phyloP scores from a whole-genome alignment of 1,140 invertebrate genomes.

The Zaprionus capensis region DNA sequence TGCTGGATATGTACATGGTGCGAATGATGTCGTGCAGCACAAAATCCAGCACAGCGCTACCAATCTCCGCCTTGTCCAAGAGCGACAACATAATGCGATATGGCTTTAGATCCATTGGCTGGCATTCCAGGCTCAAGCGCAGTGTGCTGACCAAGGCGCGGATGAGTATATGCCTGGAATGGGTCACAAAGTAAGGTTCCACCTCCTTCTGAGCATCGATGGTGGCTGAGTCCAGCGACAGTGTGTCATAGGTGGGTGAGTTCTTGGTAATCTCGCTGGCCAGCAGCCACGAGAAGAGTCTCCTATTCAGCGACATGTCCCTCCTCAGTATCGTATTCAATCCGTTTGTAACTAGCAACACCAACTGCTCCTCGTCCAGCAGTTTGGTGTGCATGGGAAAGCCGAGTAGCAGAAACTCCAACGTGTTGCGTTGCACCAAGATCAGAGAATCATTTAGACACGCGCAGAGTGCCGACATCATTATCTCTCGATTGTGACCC shows the following conservation, averaged over 20 bases:
- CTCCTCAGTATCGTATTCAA: conserved; percentile 93
- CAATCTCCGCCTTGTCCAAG: conserved; percentile 95
- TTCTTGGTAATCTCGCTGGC: conserved; percentile 89
- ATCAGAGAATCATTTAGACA: conserved; percentile 92
- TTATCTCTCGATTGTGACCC: conserved; percentile 93
- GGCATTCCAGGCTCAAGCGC: conserved; percentile 86
- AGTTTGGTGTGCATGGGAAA: conserved; percentile 95
- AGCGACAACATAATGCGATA: conserved; percentile 94
- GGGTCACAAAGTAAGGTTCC: conserved; percentile 89
- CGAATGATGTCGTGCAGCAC: conserved; percentile 94
- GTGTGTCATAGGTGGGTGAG: conserved; percentile 84
- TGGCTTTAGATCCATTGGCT: conserved; percentile 89
- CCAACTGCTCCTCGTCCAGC: conserved; percentile 90
- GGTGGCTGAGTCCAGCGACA: conserved; percentile 53
- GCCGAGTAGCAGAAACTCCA: conserved; percentile 93
- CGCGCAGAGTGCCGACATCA: conserved; percentile 86
- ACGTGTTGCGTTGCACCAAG: conserved; percentile 93
- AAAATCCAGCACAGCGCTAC: conserved; percentile 92
- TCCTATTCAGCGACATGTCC: conserved; percentile 96
- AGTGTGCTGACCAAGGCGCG: conserved; percentile 88
- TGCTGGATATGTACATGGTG: conserved; percentile 83
- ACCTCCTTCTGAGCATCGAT: conserved; percentile 72
- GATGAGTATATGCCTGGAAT: conserved; percentile 89
- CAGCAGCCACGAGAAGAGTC: conserved; percentile 93
- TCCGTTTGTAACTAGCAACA: conserved; percentile 91